Base-by-base conservation (phyloP, 2,888 invertebrate species). In the Archaeoteleia sp. region DNA sequence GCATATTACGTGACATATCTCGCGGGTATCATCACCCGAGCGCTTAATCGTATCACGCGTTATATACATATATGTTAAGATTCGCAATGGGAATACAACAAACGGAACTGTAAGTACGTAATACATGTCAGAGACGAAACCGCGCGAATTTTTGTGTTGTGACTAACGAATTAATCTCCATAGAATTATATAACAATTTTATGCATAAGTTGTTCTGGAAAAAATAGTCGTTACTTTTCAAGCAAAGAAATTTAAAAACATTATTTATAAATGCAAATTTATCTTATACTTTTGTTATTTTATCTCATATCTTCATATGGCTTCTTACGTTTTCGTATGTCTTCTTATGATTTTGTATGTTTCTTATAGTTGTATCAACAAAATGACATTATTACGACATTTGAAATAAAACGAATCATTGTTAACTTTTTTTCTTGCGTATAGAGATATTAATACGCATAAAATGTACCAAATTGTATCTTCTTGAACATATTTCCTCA, bases 1-100 rank as follows among this genome's bases (percentile, higher is more conserved):
- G 49, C 62, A 62, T 69, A 71, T 58, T 69, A 48, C 62, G 57
- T 61, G 51, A 51, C 54, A 57, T 65, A 45, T 58, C 65, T 51
- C 58, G 58, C 45, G 65, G 51, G 51, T 53, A 66, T 61, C 67
- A 58, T 66, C 60, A 48, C 46, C 67, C 55, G 43, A 61, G 57
- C 62, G 54, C 57, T 70, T 67, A 67, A 70, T 70, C 66, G 66
- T 62, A 66, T 53, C 57, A 57, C 46, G 62, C 58, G 62, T 54
- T 32, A 42, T 58, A 58, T 57, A 63, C 63, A 67, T 62, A 51
- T 61, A 57, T 61, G 61, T 61, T 61, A 61, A 45, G 40, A 49
- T 62, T 61, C 61, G 57, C 51, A 45, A 45, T 45, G 32, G 45
- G 61, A 43, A 45, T 40, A 45, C 29, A 12, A 25, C 39, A 34